A percentile compares a stretch with the other conserved stretches of the same genome.
Evolutionary conservation across 2,888 invertebrate species (phyloP).

Genomic region (Lampropteryx suffumata): DNA sequence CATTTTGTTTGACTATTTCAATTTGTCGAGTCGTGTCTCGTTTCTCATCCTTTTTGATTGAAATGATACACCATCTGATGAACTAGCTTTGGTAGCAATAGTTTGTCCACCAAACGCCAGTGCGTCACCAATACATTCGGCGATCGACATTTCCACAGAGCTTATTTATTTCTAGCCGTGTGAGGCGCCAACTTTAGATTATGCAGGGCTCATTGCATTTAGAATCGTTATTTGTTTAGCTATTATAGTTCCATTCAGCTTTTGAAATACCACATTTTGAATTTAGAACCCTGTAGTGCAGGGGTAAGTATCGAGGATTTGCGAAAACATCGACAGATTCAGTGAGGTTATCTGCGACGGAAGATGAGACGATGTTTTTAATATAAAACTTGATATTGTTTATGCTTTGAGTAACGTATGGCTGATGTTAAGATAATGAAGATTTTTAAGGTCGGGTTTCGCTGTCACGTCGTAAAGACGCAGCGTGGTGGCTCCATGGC

Average conservation of each 20-base stretch:
- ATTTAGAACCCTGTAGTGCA: constrained; percentile 4
- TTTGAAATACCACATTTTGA: constrained; percentile 1
- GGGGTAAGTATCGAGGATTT: background rate
- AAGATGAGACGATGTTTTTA: constrained; percentile 42
- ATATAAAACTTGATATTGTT: constrained; percentile 45
- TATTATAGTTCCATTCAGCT: constrained; percentile 62
- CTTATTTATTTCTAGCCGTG: constrained; percentile 71
- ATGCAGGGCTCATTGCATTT: constrained; percentile 72
- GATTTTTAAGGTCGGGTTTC: constrained; percentile 64
- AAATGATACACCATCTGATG: constrained; percentile 15
- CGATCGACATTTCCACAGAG: constrained; percentile 68
- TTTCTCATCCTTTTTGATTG: constrained; percentile 13
- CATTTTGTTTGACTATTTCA: constrained; percentile 10
- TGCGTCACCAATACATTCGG: constrained; percentile 60
- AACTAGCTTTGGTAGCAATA: constrained; percentile 37
- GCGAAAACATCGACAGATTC: background rate
- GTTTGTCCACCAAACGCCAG: no score
- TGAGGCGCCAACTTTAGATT: constrained; percentile 72
- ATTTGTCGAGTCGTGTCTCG: constrained; percentile 12
- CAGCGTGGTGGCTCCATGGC: constrained; percentile 47
- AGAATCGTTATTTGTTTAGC: constrained; percentile 65
- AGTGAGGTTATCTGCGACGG: constrained; percentile 14
- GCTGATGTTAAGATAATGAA: constrained; percentile 64
- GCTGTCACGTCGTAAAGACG: constrained; percentile 51
- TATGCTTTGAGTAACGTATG: constrained; percentile 52